Conservation (phyloP, 2,113 vertebrate species). For the Micronycteris hirsuta region DNA sequence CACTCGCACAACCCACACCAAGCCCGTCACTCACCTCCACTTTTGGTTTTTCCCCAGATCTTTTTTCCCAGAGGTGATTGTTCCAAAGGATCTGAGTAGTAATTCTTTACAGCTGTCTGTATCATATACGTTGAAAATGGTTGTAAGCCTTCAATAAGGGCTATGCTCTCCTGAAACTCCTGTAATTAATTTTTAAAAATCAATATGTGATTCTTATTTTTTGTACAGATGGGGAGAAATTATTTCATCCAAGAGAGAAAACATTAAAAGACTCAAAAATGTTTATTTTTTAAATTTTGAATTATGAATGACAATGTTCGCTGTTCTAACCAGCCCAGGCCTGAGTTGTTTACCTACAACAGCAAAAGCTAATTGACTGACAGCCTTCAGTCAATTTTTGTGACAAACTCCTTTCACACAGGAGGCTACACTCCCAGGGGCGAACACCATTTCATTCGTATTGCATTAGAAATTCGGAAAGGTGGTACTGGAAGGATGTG, state of each 20-base stretch:
- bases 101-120: constrained; percentile 76
- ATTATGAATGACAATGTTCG: not conserved
- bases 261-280: not conserved
- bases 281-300: not conserved
- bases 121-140: constrained; percentile 80
- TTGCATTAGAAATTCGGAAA: not conserved
- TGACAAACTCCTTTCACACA: not conserved
- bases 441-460: not conserved
- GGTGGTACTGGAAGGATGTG: not conserved
- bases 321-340: not conserved
- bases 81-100: constrained; percentile 74
- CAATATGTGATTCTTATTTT: not conserved
- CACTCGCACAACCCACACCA: not conserved
- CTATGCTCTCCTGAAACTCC: constrained; percentile 76
- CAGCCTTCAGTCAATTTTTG: not conserved
- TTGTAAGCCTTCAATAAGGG: constrained; percentile 69
- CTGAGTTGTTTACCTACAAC: not conserved
- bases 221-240: constrained; percentile 3
- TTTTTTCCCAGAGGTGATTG: constrained; percentile 45
- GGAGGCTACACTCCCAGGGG: not conserved
- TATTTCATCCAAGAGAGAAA: not conserved
- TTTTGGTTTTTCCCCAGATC: constrained; percentile 70
- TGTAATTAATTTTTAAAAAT: constrained; percentile 59
- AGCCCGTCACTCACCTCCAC: constrained; percentile 77
- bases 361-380: not conserved